Conservation (phyloP, 2,888 invertebrate genomes). For the Fissipunctia ypsillon region DNA sequence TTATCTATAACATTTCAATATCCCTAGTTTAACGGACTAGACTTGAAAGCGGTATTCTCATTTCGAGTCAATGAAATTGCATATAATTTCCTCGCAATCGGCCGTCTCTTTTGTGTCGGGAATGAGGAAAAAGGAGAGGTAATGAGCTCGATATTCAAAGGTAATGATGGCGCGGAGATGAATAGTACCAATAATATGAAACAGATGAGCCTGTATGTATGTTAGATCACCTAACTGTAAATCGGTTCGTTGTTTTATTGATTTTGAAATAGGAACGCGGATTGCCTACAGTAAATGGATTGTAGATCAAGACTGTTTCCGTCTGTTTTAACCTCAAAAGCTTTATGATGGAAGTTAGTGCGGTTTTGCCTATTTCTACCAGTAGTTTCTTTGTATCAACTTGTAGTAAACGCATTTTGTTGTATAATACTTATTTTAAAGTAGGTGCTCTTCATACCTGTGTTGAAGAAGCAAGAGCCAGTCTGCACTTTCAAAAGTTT, state of each 20-base stretch:
- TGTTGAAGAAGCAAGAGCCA: background rate
- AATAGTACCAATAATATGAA: slow-evolving; percentile 52
- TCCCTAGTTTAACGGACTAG: slow-evolving; percentile 71
- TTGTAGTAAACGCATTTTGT: background rate
- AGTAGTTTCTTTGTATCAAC: background rate
- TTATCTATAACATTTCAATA: slow-evolving; percentile 80
- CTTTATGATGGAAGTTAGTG: background rate
- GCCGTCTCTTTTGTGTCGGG: slow-evolving; percentile 71
- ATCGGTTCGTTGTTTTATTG: slow-evolving; percentile 48
- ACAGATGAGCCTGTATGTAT: slow-evolving; percentile 37
- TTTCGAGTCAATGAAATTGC: slow-evolving; percentile 83
- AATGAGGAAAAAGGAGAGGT: slow-evolving; percentile 66
- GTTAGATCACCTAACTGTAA: slow-evolving; percentile 48
- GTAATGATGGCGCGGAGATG: slow-evolving; percentile 59
- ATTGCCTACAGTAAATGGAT: slow-evolving; percentile 9
- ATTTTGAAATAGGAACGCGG: slow-evolving; percentile 41
- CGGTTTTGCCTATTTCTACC: background rate
- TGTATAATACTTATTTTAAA: background rate
- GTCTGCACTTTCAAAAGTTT: slow-evolving; percentile 14
- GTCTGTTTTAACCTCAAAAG: slow-evolving; percentile 12
- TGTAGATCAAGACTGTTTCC: slow-evolving; percentile 3
- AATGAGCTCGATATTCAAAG: slow-evolving; percentile 70
- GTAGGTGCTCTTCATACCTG: background rate
- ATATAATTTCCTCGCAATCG: slow-evolving; percentile 81
- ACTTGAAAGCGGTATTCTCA: slow-evolving; percentile 75